Evolutionary conservation across 2,888 invertebrate genomes (phyloP).

Genomic region (Andrena praecox): DNA sequence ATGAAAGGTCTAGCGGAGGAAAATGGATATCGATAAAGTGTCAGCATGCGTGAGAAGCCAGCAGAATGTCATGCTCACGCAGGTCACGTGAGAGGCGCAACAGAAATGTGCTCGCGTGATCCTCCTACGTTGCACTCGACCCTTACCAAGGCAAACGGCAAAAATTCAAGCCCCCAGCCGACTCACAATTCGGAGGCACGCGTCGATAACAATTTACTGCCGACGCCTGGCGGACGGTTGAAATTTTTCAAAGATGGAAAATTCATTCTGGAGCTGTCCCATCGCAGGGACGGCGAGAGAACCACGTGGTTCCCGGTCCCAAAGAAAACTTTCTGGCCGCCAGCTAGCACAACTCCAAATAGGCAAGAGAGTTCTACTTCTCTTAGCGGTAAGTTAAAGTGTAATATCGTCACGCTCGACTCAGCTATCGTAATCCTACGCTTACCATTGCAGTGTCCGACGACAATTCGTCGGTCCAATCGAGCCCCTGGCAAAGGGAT

Average conservation of each 20-base stretch:
- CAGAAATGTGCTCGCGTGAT: conserved; percentile 85
- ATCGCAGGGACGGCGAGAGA: conserved; percentile 92
- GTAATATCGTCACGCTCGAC: not conserved
- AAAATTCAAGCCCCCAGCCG: conserved; percentile 80
- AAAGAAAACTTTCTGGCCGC: conserved; percentile 94
- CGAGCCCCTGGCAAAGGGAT: conserved; percentile 96
- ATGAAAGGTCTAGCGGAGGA: conserved; percentile 82
- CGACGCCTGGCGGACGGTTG: conserved; percentile 90
- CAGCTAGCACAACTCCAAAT: conserved; percentile 90
- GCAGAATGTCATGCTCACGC: conserved; percentile 84
- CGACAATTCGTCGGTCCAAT: conserved; percentile 95
- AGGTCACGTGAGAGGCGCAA: conserved; percentile 84
- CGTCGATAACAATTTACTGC: conserved; percentile 78
- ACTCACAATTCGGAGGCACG: conserved; percentile 81
- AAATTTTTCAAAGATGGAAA: conserved; percentile 96
- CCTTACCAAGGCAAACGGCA: conserved; percentile 83
- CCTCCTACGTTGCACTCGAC: conserved; percentile 82
- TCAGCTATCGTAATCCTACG: conserved; percentile 24
- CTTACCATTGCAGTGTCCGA: conserved; percentile 89
- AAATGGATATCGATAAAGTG: conserved; percentile 81
- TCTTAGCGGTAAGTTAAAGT: conserved; percentile 89
- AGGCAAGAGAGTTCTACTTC: conserved; percentile 92
- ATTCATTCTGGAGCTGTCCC: conserved; percentile 94
- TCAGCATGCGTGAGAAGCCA: conserved; percentile 84
- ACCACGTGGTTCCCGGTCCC: conserved; percentile 96